These are phyloP conservation scores for Daktulosphaira vitifoliae DNA, from an alignment of 1,140 invertebrate species.

Conservation along the genomic window DNA sequence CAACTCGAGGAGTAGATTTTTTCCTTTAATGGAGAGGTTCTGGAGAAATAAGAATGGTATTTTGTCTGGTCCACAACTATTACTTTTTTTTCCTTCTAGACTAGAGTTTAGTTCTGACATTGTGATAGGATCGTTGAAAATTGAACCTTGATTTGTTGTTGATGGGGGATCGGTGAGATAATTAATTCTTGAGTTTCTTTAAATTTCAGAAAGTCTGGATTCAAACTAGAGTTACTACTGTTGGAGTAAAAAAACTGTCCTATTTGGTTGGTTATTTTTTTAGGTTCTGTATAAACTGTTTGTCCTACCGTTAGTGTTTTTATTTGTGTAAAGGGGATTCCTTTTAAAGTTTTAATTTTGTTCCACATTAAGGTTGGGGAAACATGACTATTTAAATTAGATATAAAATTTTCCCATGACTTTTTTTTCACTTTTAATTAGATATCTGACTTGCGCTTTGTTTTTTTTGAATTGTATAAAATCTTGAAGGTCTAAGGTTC, in stretches of 20 bases:
- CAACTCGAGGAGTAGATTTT: no score
- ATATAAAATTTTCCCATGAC: neutral
- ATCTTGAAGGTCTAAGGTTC: neutral
- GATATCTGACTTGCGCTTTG: neutral
- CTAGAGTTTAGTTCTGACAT: neutral
- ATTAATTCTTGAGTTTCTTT: neutral
- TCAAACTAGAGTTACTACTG: neutral
- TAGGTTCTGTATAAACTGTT: neutral
- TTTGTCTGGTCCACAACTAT: no score
- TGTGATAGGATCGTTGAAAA: neutral
- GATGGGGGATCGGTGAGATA: neutral
- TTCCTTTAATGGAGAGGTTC: no score
- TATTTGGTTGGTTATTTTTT: neutral
- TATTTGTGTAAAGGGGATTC: neutral
- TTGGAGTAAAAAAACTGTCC: slow-evolving; percentile 1
- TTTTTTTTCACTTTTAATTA: neutral
- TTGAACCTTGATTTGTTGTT: neutral
- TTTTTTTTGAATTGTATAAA: neutral
- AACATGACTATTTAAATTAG: neutral
- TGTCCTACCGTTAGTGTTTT: neutral
- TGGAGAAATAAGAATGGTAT: no score
- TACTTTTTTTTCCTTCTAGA: neutral
- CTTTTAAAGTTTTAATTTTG: neutral
- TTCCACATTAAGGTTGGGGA: no score
- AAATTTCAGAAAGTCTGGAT: neutral